Conservation (phyloP, 2,888 invertebrate genomes). For the Tetanocera ferruginea region DNA sequence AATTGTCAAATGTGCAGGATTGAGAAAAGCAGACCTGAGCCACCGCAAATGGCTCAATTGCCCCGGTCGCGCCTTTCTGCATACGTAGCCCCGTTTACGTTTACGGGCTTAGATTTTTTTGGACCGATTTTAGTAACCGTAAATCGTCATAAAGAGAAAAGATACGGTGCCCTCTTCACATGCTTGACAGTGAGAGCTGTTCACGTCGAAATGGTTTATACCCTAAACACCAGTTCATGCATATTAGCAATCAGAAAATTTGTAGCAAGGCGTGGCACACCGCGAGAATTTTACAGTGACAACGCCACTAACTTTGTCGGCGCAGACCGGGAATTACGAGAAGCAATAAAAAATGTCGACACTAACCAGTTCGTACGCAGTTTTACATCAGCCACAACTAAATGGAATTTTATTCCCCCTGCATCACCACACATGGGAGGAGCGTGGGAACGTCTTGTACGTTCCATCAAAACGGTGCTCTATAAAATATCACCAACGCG, state of each 20-base stretch:
- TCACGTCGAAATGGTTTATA: no score
- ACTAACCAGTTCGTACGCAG: constrained; percentile 16
- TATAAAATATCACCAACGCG: not conserved
- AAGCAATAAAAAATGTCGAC: constrained; percentile 14
- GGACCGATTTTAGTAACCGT: constrained; percentile 12
- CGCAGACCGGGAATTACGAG: constrained; percentile 27
- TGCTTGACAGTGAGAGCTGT: no score
- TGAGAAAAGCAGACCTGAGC: no score
- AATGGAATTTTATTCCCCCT: not conserved
- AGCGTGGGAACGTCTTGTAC: not conserved
- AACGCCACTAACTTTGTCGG: constrained; percentile 35
- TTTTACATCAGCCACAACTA: not conserved
- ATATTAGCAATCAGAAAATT: constrained; percentile 28
- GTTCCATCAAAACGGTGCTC: not conserved
- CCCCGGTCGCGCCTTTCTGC: no score
- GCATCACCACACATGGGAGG: not conserved
- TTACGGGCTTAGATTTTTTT: no score
- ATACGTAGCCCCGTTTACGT: no score
- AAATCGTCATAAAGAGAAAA: constrained; percentile 7
- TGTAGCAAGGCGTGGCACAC: constrained; percentile 16
- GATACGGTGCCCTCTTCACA: not conserved
- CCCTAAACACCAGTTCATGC: no score
- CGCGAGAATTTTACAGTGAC: constrained; percentile 3
- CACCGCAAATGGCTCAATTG: no score
- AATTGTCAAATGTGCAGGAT: no score